A percentile compares a stretch with the other conserved stretches of the same genome.
Conservation (phyloP, 2,888 invertebrate species). For the Meandrusa payeni region DNA sequence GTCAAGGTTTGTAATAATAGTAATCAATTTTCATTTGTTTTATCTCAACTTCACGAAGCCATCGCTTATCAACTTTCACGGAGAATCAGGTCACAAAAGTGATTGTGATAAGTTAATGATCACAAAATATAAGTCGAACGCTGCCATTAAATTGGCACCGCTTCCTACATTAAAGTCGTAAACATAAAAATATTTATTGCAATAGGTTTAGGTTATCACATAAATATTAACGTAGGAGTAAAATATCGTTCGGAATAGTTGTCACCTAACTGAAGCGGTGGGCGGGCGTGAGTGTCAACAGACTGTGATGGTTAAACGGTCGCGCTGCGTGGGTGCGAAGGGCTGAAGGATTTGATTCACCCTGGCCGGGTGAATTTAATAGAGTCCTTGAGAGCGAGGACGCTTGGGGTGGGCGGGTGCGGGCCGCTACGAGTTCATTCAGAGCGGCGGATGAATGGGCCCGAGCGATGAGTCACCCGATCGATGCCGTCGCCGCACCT, state of each 20-base stretch:
- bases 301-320: constrained; percentile 40
- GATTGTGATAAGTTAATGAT: too few relatives aligned
- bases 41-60: too few relatives aligned
- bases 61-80: too few relatives aligned
- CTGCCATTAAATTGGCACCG: too few relatives aligned
- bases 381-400: constrained; percentile 70
- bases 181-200: too few relatives aligned
- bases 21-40: too few relatives aligned
- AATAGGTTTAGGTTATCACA: too few relatives aligned
- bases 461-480: constrained; percentile 70
- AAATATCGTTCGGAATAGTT: constrained; percentile 24
- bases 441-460: constrained; percentile 77
- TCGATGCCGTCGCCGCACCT: constrained; percentile 53
- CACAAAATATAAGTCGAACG: too few relatives aligned
- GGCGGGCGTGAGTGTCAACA: constrained; percentile 40
- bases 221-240: constrained; percentile 16
- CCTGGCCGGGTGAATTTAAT: constrained; percentile 59
- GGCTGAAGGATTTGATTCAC: constrained; percentile 59
- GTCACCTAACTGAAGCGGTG: constrained; percentile 34
- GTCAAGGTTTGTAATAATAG: too few relatives aligned
- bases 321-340: constrained; percentile 53
- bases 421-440: constrained; percentile 63
- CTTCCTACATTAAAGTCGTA: too few relatives aligned
- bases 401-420: constrained; percentile 42
- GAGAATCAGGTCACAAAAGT: too few relatives aligned